Conservation (phyloP, 2,797 vertebrate species). For the Betta splendens region DNA sequence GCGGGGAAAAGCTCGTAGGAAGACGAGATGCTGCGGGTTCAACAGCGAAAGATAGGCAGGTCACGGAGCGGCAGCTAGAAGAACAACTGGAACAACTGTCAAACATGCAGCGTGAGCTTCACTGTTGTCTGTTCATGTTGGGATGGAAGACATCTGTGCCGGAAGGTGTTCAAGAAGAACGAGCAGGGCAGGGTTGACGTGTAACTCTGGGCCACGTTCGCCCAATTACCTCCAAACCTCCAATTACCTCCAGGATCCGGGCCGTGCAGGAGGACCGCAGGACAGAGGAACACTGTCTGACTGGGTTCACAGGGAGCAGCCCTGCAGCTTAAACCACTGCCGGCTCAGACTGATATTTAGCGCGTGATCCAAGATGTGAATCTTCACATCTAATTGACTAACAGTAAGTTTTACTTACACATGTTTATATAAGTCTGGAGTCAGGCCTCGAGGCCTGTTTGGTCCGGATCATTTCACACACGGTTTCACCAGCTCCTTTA, state of each 20-base stretch:
- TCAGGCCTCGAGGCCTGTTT: too few species aligned
- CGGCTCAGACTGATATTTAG: slow-evolving; percentile 1
- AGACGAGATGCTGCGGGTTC: slow-evolving; percentile 23
- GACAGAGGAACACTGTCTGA: slow-evolving; percentile 11
- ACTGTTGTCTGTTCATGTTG: slow-evolving; percentile 25
- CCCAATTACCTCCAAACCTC: neutral
- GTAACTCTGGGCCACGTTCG: neutral
- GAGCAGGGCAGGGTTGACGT: neutral
- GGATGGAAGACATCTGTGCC: slow-evolving; percentile 36
- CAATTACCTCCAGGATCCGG: slow-evolving; percentile 17
- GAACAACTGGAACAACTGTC: too few species aligned
- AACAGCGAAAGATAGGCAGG: slow-evolving; percentile 35
- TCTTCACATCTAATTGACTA: neutral
- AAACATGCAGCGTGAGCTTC: slow-evolving; percentile 13
- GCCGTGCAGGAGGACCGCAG: slow-evolving; percentile 42
- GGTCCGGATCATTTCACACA: neutral
- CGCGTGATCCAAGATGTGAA: neutral
- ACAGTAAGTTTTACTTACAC: neutral
- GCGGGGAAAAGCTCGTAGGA: slow-evolving; percentile 6
- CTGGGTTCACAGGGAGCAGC: slow-evolving; percentile 67
- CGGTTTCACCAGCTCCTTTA: neutral
- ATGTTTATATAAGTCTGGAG: too few species aligned
- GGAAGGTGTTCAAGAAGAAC: neutral
- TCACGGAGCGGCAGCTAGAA: slow-evolving; percentile 32
- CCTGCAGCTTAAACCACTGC: slow-evolving; percentile 44